phyloP scores from a whole-genome alignment of 1,140 invertebrate species.

The Aphelinus certus region DNA sequence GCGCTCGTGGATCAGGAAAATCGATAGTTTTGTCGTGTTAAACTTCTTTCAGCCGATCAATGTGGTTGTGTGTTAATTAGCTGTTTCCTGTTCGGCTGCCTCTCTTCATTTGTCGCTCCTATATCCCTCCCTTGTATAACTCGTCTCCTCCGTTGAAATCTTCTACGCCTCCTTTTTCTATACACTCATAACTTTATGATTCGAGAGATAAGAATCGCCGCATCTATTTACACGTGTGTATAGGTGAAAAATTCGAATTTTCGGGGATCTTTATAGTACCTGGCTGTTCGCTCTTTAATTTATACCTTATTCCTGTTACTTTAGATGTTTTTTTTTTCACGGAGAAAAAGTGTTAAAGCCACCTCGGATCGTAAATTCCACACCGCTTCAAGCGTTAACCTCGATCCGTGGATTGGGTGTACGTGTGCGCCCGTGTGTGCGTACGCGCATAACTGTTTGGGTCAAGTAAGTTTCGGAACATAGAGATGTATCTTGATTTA shows the following conservation, averaged over 20 bases:
- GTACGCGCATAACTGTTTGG: background rate
- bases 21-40: too few species aligned
- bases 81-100: background rate
- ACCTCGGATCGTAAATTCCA: slow-evolving; percentile 28
- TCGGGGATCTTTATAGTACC: slow-evolving; percentile 8
- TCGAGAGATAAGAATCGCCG: slow-evolving; percentile 19
- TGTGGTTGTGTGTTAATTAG: background rate
- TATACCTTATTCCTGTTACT: slow-evolving; percentile 32
- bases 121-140: background rate
- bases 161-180: background rate
- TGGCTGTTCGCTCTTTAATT: slow-evolving; percentile 26
- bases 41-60: too few species aligned
- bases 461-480: background rate
- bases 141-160: slow-evolving; percentile 29
- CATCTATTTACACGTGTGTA: background rate
- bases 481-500: slow-evolving; percentile 28
- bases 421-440: background rate
- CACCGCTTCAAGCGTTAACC: slow-evolving; percentile 19
- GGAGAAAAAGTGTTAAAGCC: slow-evolving; percentile 36
- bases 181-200: slow-evolving; percentile 36
- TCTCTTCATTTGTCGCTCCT: background rate
- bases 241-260: slow-evolving; percentile 14
- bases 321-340: slow-evolving; percentile 11
- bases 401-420: background rate
- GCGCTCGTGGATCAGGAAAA: too few species aligned